These are phyloP conservation scores for Catonia carolina DNA, from an alignment of 2,888 invertebrate genomes.

Conservation along the genomic window DNA sequence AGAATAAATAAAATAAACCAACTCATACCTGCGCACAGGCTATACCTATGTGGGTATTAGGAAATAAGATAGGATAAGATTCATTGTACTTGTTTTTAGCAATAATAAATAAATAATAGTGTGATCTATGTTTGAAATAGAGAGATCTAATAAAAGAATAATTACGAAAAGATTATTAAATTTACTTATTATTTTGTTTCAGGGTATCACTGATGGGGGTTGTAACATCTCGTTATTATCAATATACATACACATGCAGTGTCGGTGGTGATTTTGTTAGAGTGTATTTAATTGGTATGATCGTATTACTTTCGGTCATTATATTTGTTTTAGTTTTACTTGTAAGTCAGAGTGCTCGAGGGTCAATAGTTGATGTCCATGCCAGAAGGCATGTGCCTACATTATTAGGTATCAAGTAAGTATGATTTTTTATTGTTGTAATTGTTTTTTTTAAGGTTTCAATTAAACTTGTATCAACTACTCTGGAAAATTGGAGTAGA, in stretches of 20 bases:
- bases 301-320: conserved; percentile 56
- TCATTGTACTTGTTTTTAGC: too few relatives aligned
- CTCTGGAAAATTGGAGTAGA: too few relatives aligned
- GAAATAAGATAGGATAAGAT: too few relatives aligned
- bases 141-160: too few relatives aligned
- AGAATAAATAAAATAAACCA: too few relatives aligned
- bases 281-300: conserved; percentile 63
- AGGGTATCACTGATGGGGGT: conserved; percentile 61
- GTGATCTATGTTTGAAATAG: too few relatives aligned
- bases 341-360: conserved; percentile 65
- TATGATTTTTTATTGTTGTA: too few relatives aligned
- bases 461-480: too few relatives aligned
- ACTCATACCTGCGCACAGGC: too few relatives aligned
- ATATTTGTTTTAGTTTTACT: conserved; percentile 58
- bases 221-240: conserved; percentile 57
- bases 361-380: conserved; percentile 68
- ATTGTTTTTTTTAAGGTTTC: conserved; percentile 2
- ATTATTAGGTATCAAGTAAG: conserved; percentile 63
- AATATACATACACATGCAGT: conserved; percentile 62
- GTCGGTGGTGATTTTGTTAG: conserved; percentile 64
- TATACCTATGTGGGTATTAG: too few relatives aligned
- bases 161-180: too few relatives aligned
- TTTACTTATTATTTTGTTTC: conserved; percentile 34
- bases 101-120: too few relatives aligned
- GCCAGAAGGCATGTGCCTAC: conserved; percentile 64